Evolutionary conservation across 2,888 invertebrate genomes (phyloP).

Genomic region (Diadegma fenestrale): DNA sequence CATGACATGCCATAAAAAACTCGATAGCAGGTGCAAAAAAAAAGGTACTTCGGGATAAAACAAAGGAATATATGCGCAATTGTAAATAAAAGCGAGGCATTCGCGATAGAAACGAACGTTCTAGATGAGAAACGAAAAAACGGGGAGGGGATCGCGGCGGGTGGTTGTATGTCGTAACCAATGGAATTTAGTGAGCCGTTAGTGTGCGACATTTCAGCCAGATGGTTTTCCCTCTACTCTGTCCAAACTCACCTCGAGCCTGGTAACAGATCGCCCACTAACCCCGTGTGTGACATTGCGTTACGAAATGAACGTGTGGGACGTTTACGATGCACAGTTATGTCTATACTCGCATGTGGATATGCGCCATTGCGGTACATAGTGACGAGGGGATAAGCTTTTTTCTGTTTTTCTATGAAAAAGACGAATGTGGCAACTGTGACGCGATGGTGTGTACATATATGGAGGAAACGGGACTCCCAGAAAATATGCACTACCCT

Average conservation of each 20-base stretch:
- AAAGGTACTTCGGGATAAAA: slow-evolving; percentile 28
- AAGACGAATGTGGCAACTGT: slow-evolving; percentile 39
- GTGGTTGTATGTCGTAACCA: slow-evolving; percentile 60
- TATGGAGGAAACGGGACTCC: slow-evolving; percentile 4
- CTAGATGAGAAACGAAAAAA: slow-evolving; percentile 45
- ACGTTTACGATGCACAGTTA: slow-evolving; percentile 55
- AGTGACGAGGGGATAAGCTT: slow-evolving; percentile 4
- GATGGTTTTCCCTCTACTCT: slow-evolving; percentile 69
- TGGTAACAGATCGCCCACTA: slow-evolving; percentile 74
- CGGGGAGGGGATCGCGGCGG: slow-evolving; percentile 47
- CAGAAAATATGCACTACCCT: slow-evolving; percentile 22
- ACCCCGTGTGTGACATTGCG: slow-evolving; percentile 65
- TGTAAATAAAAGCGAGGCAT: slow-evolving; percentile 27
- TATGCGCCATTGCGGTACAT: slow-evolving; percentile 24
- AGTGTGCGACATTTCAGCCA: slow-evolving; percentile 77
- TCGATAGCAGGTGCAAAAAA: neutral
- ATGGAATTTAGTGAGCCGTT: slow-evolving; percentile 80
- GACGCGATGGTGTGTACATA: neutral
- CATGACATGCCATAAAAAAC: neutral
- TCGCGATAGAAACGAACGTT: neutral
- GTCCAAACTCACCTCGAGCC: slow-evolving; percentile 31
- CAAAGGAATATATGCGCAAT: neutral
- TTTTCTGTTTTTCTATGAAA: slow-evolving; percentile 28
- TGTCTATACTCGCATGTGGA: slow-evolving; percentile 20
- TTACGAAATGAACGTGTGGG: slow-evolving; percentile 55